Evolutionary conservation across 1,140 invertebrate genomes (phyloP).

Genomic region (Wiebesia pumilae): DNA sequence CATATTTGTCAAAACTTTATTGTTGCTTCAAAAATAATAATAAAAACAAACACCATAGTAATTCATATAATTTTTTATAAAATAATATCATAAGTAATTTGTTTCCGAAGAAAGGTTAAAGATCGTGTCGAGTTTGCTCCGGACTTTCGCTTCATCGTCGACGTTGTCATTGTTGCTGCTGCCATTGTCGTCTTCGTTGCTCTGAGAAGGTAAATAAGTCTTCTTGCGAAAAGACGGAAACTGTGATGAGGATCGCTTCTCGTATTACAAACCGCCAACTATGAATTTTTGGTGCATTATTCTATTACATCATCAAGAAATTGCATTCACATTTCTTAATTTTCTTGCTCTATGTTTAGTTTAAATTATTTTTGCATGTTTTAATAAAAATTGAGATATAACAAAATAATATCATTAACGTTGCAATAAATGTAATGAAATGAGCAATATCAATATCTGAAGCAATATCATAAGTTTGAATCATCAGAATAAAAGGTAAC

Average conservation of each 20-base stretch:
- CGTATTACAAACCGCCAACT: constrained; percentile 14
- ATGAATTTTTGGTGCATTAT: constrained; percentile 24
- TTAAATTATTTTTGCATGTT: too few relatives aligned
- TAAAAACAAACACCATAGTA: neutral
- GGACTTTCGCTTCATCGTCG: neutral
- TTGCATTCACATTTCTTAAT: neutral
- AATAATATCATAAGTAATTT: neutral
- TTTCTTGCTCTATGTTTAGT: neutral
- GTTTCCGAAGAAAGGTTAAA: neutral
- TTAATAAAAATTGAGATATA: too few relatives aligned
- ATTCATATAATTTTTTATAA: neutral
- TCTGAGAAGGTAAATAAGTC: neutral
- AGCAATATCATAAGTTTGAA: too few relatives aligned
- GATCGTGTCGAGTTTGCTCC: neutral
- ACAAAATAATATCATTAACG: too few relatives aligned
- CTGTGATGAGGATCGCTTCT: constrained; percentile 11
- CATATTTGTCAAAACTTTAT: too few relatives aligned
- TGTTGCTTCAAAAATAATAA: neutral
- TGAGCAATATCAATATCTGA: too few relatives aligned
- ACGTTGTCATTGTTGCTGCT: neutral
- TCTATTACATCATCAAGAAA: neutral
- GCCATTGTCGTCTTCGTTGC: neutral
- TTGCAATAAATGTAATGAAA: too few relatives aligned
- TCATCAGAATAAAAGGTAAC: too few relatives aligned
- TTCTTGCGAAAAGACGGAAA: neutral